Evolutionary conservation across 2,113 vertebrate species (phyloP), one percentile per base, ranked within the genome.

Genomic region (Ammospiza caudacuta): DNA sequence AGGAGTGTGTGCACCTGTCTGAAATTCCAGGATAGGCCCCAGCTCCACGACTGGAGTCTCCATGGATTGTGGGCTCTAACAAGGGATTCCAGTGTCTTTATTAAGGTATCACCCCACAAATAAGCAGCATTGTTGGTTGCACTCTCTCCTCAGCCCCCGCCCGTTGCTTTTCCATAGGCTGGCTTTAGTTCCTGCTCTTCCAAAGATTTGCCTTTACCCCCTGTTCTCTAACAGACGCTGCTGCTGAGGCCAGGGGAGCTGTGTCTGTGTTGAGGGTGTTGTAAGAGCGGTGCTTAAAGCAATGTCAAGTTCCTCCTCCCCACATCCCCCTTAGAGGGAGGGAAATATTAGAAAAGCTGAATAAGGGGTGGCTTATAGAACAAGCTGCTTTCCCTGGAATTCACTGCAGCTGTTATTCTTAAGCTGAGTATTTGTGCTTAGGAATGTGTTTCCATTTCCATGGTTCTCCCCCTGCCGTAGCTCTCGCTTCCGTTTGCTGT

Each of bases 31-130:
- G 79, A 15, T 47, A 49, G 78, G 84, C 59, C 67, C 86, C 54
- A 67, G 87, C 85, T 94, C 94, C 90, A 35, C 7, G 16, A 78
- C 18, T 84, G 80, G 57, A 69, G 47, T 63, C 95, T 85, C 92
- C 68, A 23, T 5, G 55, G n/a, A 41, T 20, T 86, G 92, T 27
- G 91, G 94, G 89, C 75, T 87, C 79, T 27, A 47, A 19, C 6
- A 67, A 86, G 95, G 96, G 94, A 27, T 39, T 55, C 14, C 9
- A 47, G 58, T 35, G 19, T 72, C 96, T 97, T 97, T 96, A 97
- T 98, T 98, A 98, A 98, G 96, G 98, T 97, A 96, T 97, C 97
- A 98, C 97, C 97, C 96, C 95, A 97, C 89, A 90, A 95, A 76
- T 77, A 41, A 79, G 62, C 74, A 73, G 81, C 63, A 6, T 74